These are phyloP conservation scores for Orthosia incerta DNA, from an alignment of 2,888 invertebrate species.

Conservation along the genomic window DNA sequence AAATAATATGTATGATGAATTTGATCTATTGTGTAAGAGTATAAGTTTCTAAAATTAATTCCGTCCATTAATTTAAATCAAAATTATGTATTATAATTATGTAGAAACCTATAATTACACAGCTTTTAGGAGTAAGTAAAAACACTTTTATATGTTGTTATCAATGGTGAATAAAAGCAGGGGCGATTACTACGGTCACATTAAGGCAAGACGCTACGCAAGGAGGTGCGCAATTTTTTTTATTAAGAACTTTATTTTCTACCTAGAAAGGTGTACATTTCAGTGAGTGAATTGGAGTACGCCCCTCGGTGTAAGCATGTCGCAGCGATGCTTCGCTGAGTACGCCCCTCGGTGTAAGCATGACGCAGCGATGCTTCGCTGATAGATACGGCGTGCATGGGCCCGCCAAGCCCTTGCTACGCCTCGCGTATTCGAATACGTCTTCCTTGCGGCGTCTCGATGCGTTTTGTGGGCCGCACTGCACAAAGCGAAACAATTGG, in stretches of 20 bases:
- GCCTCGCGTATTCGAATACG: no score
- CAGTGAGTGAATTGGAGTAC: background rate
- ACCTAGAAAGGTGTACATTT: background rate
- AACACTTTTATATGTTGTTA: background rate
- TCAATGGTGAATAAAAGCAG: background rate
- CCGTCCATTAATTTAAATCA: conserved; percentile 17
- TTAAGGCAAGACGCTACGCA: background rate
- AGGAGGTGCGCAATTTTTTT: background rate
- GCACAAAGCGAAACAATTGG: no score
- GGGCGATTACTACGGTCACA: no score
- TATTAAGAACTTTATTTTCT: background rate
- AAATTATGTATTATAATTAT: background rate
- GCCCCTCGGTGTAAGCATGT: no score
- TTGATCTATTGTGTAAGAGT: conserved; percentile 1
- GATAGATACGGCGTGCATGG: background rate
- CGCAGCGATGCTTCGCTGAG: background rate
- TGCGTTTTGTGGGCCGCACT: no score
- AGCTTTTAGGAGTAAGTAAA: background rate
- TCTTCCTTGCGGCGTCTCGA: no score
- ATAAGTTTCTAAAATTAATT: conserved; percentile 4
- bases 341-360: background rate
- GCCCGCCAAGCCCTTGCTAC: background rate
- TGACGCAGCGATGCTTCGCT: background rate
- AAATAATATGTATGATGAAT: conserved; percentile 1
- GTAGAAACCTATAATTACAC: background rate